phyloP scores from a whole-genome alignment of 2,888 invertebrate genomes.

The Nomada lathburiana region DNA sequence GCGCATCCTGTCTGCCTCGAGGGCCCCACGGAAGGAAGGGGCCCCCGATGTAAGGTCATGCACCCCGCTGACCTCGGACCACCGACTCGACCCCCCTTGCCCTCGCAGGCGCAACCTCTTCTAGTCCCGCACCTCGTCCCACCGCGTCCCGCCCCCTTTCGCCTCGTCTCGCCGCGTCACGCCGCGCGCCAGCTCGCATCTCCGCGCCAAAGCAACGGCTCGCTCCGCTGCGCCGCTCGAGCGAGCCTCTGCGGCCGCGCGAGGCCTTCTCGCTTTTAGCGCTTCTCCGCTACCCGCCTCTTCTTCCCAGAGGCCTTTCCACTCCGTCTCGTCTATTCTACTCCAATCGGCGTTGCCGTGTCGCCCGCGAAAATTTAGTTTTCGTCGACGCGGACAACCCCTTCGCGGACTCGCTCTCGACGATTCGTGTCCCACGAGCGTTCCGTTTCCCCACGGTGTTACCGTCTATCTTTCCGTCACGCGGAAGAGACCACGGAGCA shows the following conservation, averaged over 20 bases:
- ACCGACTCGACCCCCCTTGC: conserved; percentile 73
- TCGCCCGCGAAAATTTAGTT: background rate
- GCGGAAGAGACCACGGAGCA: conserved; percentile 12
- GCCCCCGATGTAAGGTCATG: conserved; percentile 83
- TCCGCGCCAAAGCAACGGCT: background rate
- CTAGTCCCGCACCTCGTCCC: conserved; percentile 43
- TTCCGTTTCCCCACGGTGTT: conserved; percentile 1
- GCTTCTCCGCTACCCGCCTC: conserved; percentile 14
- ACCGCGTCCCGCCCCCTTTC: conserved; percentile 27
- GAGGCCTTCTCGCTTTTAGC: conserved; percentile 39
- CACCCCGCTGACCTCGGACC: conserved; percentile 84
- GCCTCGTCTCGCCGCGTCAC: conserved; percentile 7
- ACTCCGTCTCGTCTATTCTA: background rate
- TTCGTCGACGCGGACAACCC: background rate
- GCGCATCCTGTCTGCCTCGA: conserved; percentile 81
- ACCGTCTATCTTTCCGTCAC: conserved; percentile 19
- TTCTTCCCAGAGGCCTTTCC: background rate
- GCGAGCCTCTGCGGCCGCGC: conserved; percentile 16
- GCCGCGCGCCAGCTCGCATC: conserved; percentile 21
- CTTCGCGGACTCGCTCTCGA: background rate
- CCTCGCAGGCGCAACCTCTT: conserved; percentile 37
- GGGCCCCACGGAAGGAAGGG: conserved; percentile 82
- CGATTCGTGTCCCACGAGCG: background rate
- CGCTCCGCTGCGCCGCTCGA: conserved; percentile 9
- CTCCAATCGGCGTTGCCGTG: background rate